These are phyloP conservation scores for Myxocyprinus asiaticus DNA, from an alignment of 2,113 vertebrate species.

Conservation along the genomic window DNA sequence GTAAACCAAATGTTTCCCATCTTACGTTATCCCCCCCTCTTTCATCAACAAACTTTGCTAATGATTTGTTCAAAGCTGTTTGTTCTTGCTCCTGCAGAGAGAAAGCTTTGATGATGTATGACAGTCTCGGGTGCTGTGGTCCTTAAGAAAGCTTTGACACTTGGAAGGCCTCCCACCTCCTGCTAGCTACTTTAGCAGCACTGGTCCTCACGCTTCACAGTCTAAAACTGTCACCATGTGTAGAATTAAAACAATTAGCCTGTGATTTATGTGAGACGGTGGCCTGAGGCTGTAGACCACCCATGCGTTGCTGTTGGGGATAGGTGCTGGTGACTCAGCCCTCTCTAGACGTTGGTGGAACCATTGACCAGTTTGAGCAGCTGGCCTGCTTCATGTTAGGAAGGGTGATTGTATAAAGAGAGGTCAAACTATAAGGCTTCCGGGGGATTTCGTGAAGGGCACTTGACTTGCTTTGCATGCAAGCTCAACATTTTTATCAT, in stretches of 20 bases:
- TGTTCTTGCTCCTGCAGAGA: conserved; percentile 28
- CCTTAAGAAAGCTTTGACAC: conserved; percentile 70
- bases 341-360: conserved; percentile 38
- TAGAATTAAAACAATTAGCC: conserved; percentile 65
- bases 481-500: background rate
- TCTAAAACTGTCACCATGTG: conserved; percentile 71
- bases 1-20: conserved; percentile 43
- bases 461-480: background rate
- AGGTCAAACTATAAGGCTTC: conserved; percentile 25
- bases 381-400: background rate
- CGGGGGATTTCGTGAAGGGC: background rate
- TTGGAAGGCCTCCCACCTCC: conserved; percentile 55
- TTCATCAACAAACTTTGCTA: conserved; percentile 44
- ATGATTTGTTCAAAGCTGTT: conserved; percentile 44
- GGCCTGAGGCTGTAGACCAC: conserved; percentile 53
- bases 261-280: conserved; percentile 64
- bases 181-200: conserved; percentile 35
- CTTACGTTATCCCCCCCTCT: conserved; percentile 43
- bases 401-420: conserved; percentile 28
- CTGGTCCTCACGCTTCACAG: conserved; percentile 52
- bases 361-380: conserved; percentile 7
- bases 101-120: conserved; percentile 45
- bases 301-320: conserved; percentile 39
- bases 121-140: conserved; percentile 67
- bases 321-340: conserved; percentile 29